Percentiles rank a stretch among this genome's conserved stretches.
These are phyloP conservation scores for Clarias laeviceps DNA, from an alignment of 2,797 vertebrate genomes.

Conservation along the genomic window DNA sequence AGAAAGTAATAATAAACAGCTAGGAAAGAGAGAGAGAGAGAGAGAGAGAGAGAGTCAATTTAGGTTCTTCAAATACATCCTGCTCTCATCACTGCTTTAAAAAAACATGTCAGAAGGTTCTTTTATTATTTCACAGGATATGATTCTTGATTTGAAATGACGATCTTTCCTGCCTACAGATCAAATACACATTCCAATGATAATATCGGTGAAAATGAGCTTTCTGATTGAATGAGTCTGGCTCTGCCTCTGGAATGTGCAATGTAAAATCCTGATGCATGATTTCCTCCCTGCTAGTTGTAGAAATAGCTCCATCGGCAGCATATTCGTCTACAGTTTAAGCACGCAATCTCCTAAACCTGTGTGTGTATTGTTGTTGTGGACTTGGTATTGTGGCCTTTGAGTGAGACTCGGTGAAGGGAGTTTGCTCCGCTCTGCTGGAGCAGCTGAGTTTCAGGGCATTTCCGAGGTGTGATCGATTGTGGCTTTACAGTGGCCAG, in stretches of 20 bases:
- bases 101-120: slow-evolving; percentile 5
- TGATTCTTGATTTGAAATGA: slow-evolving; percentile 19
- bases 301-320: neutral
- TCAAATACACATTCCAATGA: slow-evolving; percentile 22
- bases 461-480: slow-evolving; percentile 45
- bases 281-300: slow-evolving; percentile 19
- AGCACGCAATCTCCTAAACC: slow-evolving; percentile 28
- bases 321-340: slow-evolving; percentile 19
- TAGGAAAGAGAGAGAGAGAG: neutral
- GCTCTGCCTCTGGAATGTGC: slow-evolving; percentile 3
- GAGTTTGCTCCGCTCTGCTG: slow-evolving; percentile 49
- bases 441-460: slow-evolving; percentile 35
- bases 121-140: slow-evolving; percentile 15
- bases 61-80: neutral
- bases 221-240: slow-evolving; percentile 25
- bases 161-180: neutral
- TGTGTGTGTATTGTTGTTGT: slow-evolving; percentile 23
- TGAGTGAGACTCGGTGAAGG: slow-evolving; percentile 35
- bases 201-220: slow-evolving; percentile 26
- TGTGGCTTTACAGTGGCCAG: slow-evolving; percentile 42
- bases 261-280: slow-evolving; percentile 20
- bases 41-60: neutral
- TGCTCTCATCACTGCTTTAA: neutral
- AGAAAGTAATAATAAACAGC: neutral
- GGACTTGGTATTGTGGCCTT: slow-evolving; percentile 19